Evolutionary conservation across 2,888 invertebrate genomes (phyloP).

Genomic region (Leptinotarsa tumamoca): DNA sequence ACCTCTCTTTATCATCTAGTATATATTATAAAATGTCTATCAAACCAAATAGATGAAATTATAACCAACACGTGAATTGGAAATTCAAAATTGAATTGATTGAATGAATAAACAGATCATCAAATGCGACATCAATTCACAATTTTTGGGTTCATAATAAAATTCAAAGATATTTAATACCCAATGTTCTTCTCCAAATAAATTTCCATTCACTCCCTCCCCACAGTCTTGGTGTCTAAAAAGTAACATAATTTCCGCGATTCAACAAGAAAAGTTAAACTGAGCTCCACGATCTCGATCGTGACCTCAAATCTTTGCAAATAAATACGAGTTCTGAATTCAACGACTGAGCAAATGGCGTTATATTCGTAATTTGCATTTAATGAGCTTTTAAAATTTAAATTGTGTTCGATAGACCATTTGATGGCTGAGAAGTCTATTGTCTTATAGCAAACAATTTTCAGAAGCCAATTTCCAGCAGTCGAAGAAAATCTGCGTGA

Average conservation of each 20-base stretch:
- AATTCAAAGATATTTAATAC: too few relatives aligned
- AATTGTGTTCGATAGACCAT: slow-evolving; percentile 47
- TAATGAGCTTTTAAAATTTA: slow-evolving; percentile 58
- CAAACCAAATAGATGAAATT: too few relatives aligned
- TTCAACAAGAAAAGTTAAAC: neutral
- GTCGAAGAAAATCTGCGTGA: slow-evolving; percentile 15
- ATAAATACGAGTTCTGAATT: slow-evolving; percentile 8
- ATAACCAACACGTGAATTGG: too few relatives aligned
- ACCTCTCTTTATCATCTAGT: too few relatives aligned
- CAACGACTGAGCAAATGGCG: slow-evolving; percentile 24
- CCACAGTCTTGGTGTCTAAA: neutral
- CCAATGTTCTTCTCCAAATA: too few relatives aligned
- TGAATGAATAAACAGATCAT: too few relatives aligned
- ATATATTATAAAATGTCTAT: too few relatives aligned
- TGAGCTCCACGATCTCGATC: neutral
- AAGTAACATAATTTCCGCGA: neutral
- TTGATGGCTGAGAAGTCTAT: slow-evolving; percentile 22
- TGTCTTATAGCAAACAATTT: slow-evolving; percentile 35
- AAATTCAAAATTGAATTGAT: too few relatives aligned
- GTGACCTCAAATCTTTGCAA: neutral
- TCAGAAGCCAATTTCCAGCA: slow-evolving; percentile 30
- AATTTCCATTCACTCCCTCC: neutral
- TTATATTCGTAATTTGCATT: slow-evolving; percentile 52
- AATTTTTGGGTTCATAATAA: too few relatives aligned
- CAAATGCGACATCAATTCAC: too few relatives aligned